Evolutionary conservation across 2,888 invertebrate species (phyloP).

Genomic region (Pyrocoelia pectoralis): DNA sequence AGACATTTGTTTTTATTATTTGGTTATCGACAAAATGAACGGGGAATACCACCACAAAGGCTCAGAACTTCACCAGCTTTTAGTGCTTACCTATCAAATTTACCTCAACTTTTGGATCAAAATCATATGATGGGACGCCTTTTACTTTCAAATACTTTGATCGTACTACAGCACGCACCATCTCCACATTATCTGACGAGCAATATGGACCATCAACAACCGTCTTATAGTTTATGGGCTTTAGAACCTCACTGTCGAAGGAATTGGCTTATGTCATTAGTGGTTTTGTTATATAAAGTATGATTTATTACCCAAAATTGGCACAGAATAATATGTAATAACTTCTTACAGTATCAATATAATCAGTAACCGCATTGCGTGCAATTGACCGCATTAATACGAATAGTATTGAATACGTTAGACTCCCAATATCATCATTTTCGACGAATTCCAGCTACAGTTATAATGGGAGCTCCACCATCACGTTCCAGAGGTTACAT

Average conservation of each 20-base stretch:
- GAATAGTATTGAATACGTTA: constrained; percentile 90
- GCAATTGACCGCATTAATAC: constrained; percentile 81
- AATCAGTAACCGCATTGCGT: constrained; percentile 73
- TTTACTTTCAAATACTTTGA: constrained; percentile 85
- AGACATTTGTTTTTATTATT: constrained; percentile 91
- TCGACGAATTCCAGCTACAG: constrained; percentile 80
- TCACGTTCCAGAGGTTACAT: constrained; percentile 70
- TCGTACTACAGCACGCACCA: constrained; percentile 82
- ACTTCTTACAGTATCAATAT: constrained; percentile 73
- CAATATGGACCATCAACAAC: constrained; percentile 67
- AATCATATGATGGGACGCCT: constrained; percentile 94
- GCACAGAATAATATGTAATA: neutral
- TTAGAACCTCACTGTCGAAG: constrained; percentile 87
- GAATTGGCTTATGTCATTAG: constrained; percentile 92
- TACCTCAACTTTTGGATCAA: constrained; percentile 94
- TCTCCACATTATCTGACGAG: constrained; percentile 71
- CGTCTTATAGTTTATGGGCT: constrained; percentile 86
- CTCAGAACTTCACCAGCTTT: constrained; percentile 92
- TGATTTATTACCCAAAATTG: constrained; percentile 10
- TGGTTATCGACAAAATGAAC: constrained; percentile 92
- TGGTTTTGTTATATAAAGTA: constrained; percentile 96
- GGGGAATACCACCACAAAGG: constrained; percentile 86
- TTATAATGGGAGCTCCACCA: constrained; percentile 77
- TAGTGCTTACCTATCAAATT: constrained; percentile 92
- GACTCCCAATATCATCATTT: constrained; percentile 93